Conservation (phyloP, 2,797 vertebrate genomes). For the Myiotriccus ornatus region DNA sequence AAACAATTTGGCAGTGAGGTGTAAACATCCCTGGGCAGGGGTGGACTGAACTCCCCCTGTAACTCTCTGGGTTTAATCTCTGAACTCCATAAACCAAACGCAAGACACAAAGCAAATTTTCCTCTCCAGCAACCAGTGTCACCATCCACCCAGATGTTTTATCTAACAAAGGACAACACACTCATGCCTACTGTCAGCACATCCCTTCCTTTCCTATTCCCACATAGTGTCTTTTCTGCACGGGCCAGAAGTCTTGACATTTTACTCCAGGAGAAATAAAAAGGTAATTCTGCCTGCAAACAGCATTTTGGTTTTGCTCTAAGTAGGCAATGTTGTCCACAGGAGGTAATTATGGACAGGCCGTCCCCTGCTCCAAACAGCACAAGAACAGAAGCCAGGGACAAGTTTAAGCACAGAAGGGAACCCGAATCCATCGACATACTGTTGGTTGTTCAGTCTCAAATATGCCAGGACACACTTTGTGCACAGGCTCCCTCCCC, state of each 20-base stretch:
- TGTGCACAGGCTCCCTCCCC: too few relatives aligned
- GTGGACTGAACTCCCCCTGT: neutral
- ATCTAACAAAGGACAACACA: neutral
- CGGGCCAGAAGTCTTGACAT: neutral
- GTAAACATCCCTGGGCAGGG: neutral
- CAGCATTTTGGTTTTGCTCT: neutral
- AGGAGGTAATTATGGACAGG: neutral
- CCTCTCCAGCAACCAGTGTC: neutral
- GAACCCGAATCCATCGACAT: neutral
- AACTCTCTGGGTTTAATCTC: neutral
- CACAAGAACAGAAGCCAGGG: neutral
- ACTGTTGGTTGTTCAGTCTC: too few relatives aligned
- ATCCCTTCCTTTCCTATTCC: neutral
- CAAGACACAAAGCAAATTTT: neutral
- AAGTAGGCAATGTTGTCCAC: neutral
- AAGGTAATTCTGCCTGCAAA: neutral
- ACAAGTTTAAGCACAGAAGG: neutral
- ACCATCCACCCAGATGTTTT: neutral
- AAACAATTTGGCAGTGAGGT: neutral
- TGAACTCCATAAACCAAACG: neutral
- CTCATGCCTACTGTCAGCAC: neutral
- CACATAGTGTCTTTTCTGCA: neutral
- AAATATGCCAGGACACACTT: too few relatives aligned
- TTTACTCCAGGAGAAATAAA: neutral
- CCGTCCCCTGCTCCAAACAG: neutral